Evolutionary conservation across 2,888 invertebrate genomes (phyloP).

Genomic region (Tachina grossa): DNA sequence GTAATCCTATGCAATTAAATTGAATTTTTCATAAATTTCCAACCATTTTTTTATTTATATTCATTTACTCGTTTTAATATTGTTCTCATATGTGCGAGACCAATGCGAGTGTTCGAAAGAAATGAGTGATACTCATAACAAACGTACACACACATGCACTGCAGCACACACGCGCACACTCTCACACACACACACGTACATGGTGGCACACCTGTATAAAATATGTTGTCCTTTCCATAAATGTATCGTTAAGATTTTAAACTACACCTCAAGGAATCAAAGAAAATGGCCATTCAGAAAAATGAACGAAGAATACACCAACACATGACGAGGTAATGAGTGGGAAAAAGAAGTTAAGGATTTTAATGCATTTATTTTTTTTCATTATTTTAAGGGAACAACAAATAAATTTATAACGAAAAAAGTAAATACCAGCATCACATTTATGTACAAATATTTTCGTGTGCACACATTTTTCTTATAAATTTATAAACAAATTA

Average conservation of each 20-base stretch:
- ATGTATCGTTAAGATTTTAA: constrained; percentile 72
- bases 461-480: constrained; percentile 3
- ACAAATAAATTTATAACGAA: constrained; percentile 19
- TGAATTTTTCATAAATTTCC: constrained; percentile 82
- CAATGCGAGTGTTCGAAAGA: constrained; percentile 22
- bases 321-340: constrained; percentile 69
- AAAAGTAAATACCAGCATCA: not conserved
- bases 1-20: constrained; percentile 81
- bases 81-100: constrained; percentile 20
- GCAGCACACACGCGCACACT: constrained; percentile 62
- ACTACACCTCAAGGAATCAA: constrained; percentile 82
- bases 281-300: constrained; percentile 68
- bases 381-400: constrained; percentile 37
- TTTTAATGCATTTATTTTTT: constrained; percentile 47
- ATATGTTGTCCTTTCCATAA: constrained; percentile 73
- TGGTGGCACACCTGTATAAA: constrained; percentile 67
- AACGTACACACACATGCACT: constrained; percentile 14
- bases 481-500: constrained; percentile 54
- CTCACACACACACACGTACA: constrained; percentile 73
- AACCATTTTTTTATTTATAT: constrained; percentile 41
- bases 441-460: not conserved
- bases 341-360: constrained; percentile 44
- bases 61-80: constrained; percentile 38
- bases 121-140: constrained; percentile 46
- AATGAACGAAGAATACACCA: constrained; percentile 38